Base-by-base conservation (phyloP, 2,797 vertebrate genomes). In the Neomorphus geoffroyi region DNA sequence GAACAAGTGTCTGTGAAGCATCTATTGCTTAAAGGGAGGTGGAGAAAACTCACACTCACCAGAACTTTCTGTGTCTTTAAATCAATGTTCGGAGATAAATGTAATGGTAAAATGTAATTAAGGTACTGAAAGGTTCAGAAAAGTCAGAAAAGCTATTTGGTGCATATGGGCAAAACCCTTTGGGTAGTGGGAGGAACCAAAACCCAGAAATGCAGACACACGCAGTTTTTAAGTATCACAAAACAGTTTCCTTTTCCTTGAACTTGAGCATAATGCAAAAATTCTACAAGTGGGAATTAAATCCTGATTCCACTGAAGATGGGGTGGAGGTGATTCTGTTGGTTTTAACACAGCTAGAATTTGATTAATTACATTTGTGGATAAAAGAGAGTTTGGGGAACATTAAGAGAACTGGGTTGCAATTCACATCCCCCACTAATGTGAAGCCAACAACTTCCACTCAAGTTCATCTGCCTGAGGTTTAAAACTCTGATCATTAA, bases 121-220 rank as follows among this genome's bases (percentile, higher is more conserved):
- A 48, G 37, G 13, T 22, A 19, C 15, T 11, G 16, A 60, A 77
- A 70, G 9, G 7, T 57, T 80, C 32, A 0, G 39, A 80, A 85
- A 60, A 83, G 7, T 80, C 32, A 0, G 39, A 80, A 85, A 60
- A 83, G 7, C 8, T 48, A 56, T 45, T 33, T 37, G 35, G 23
- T 37, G n/a, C 3, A 22, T 9, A 1, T 8, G 16, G 37, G 13
- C 9, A 66, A 67, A 77, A 39, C 4, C 8, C 10, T 54, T 54
- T 62, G 48, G 30, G 2, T 17, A 54, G 23, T 1, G 61, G 22
- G 26, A 79, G 65, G 41, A 67, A 5, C 18, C 39, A 28, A 50
- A 35, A 0, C 7, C 13, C 71, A 60, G 67, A 50, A 41, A 37
- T 19, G 4, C 6, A 22, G 13, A 3, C 2, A 0, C 4, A 7